Conservation (phyloP, 92 coral and sea anemone genomes). For the Plumapathes pennacea region DNA sequence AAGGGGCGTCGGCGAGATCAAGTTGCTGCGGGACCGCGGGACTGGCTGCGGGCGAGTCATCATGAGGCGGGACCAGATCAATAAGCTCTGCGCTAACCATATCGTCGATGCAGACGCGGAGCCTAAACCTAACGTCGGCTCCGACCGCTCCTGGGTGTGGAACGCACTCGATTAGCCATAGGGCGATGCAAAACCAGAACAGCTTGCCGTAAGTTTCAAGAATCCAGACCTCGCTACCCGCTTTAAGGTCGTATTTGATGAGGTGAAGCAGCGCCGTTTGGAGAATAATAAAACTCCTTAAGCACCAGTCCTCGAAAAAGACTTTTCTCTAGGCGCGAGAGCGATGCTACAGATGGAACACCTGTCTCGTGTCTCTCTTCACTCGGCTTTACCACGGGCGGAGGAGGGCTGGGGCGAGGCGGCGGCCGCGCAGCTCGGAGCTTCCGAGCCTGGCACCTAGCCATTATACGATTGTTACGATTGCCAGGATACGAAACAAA, state of each 20-base stretch:
- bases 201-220: slow-evolving; percentile 84
- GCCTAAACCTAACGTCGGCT: slow-evolving; percentile 65
- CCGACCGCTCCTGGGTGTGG: slow-evolving; percentile 99
- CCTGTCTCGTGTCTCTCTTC: too few relatives aligned
- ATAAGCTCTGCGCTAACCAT: slow-evolving; percentile 95
- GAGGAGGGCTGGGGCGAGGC: too few relatives aligned
- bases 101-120: slow-evolving; percentile 73
- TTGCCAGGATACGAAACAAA: too few relatives aligned
- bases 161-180: slow-evolving; percentile 83
- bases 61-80: slow-evolving; percentile 97
- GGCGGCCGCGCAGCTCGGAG: too few relatives aligned
- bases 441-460: too few relatives aligned
- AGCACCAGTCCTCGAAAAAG: too few relatives aligned
- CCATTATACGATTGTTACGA: too few relatives aligned
- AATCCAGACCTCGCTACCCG: slow-evolving; percentile 58
- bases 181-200: slow-evolving; percentile 71
- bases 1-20: slow-evolving; percentile 91
- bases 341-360: too few relatives aligned
- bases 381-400: too few relatives aligned
- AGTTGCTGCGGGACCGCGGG: slow-evolving; percentile 73
- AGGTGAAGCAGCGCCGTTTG: slow-evolving; percentile 61
- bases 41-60: slow-evolving; percentile 81
- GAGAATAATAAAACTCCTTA: too few relatives aligned
- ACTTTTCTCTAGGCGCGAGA: too few relatives aligned
- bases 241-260: slow-evolving; percentile 83